Percentiles rank a stretch among this genome's conserved stretches.
phyloP scores from a whole-genome alignment of 2,888 invertebrate genomes.

The Barypeithes pellucidus region DNA sequence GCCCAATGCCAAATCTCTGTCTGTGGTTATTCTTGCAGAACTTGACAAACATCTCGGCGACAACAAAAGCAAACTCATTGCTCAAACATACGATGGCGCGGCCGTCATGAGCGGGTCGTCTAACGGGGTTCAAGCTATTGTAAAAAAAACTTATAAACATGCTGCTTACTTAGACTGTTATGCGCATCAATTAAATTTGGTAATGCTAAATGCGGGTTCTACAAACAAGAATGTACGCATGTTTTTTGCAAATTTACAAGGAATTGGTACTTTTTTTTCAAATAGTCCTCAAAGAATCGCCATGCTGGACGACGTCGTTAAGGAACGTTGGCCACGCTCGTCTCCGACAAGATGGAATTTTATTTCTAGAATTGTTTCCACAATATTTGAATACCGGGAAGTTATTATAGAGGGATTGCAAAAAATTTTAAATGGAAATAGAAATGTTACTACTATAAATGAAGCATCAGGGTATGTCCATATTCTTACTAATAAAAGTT shows the following conservation, averaged over 20 bases:
- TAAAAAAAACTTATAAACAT: conserved; percentile 38
- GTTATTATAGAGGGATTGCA: conserved; percentile 45
- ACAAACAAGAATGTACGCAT: conserved; percentile 49
- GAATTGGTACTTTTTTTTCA: conserved; percentile 56
- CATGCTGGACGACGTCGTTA: conserved; percentile 51
- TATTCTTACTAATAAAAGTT: conserved; percentile 14
- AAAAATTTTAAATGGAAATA: conserved; percentile 21
- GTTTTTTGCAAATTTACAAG: conserved; percentile 54
- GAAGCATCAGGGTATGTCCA: conserved; percentile 22
- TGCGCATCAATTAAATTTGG: conserved; percentile 53
- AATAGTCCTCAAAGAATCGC: conserved; percentile 49
- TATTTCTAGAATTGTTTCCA: conserved; percentile 48
- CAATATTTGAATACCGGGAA: conserved; percentile 53
- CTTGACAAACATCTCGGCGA: conserved; percentile 31
- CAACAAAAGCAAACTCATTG: conserved; percentile 37
- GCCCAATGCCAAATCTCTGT: conserved; percentile 33
- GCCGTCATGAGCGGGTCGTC: conserved; percentile 43
- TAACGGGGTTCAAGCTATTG: conserved; percentile 41
- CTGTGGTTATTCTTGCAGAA: conserved; percentile 26
- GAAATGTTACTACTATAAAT: conserved; percentile 24
- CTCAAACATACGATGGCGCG: conserved; percentile 46
- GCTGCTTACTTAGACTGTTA: conserved; percentile 43
- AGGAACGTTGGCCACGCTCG: conserved; percentile 46
- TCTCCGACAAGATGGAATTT: conserved; percentile 57
- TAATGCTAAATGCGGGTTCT: conserved; percentile 50